Base-by-base conservation (phyloP, 2,888 invertebrate species). In the Catonia carolina region DNA sequence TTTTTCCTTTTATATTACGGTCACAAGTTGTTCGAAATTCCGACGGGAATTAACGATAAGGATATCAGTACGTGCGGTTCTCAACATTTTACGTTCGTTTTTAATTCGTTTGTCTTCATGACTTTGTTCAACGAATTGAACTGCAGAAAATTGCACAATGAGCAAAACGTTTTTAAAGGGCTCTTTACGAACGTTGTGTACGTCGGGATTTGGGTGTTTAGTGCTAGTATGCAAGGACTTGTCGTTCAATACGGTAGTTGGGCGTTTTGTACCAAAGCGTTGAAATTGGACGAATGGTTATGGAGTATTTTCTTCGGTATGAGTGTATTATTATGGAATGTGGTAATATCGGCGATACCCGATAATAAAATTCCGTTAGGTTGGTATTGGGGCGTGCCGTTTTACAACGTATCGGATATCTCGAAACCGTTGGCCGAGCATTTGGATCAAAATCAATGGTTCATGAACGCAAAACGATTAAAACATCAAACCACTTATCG, bases 121-220 rank as follows among this genome's bases (percentile, higher is more conserved):
- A 83, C 82, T 2, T 72, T 83, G 50, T 81, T 80, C 73, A 83
- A 83, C 70, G 82, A 83, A 71, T 75, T 83, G 64, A 83, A 83
- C 69, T 78, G 81, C 52, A 71, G 82, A 47, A 83, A 82, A 70
- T 79, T 83, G 62, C 81, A 83, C 69, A 80, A 81, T 45, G 79
- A 83, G 69, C 71, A 82, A 36, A 82, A 83, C 69, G 76, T 83
- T 50, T 78, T 82, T 67, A 70, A 73, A 60, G 81, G 81, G 59
- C 69, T 82, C 59, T 73, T 74, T 62, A 69, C 74, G 18, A 83
- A 83, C 69, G 76, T 76, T 27, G 75, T 81, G 62, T 83, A 81
- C 71, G 75, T 77, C 67, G 70, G 71, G 51, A 81, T 83, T 65
- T 80, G 81, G 79, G 67, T 80, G 42, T 73, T 72, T 54, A 81